A percentile compares a stretch with the other conserved stretches of the same genome.
These are phyloP conservation scores for Bradypodion pumilum DNA, from an alignment of 2,797 vertebrate genomes.

Conservation along the genomic window DNA sequence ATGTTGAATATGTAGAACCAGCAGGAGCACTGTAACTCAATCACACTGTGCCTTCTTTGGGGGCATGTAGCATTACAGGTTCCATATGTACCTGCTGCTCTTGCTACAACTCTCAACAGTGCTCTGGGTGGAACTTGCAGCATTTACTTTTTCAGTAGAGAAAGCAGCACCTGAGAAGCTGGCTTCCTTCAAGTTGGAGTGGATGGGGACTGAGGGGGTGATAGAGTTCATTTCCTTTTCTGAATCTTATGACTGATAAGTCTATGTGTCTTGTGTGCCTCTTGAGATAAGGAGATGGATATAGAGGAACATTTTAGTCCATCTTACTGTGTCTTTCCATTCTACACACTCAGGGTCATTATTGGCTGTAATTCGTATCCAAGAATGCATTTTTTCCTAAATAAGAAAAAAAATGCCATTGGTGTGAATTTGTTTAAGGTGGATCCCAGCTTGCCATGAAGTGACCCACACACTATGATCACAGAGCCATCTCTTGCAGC, in stretches of 20 bases:
- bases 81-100: too few species aligned
- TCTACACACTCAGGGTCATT: not conserved
- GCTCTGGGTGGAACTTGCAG: not conserved
- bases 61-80: not conserved
- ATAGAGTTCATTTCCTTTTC: not conserved
- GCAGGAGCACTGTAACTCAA: not conserved
- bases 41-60: not conserved
- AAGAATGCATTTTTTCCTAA: too few species aligned
- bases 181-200: not conserved
- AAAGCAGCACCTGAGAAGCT: not conserved
- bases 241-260: not conserved
- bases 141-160: not conserved
- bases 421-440: too few species aligned
- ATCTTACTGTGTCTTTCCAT: not conserved
- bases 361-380: too few species aligned
- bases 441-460: too few species aligned
- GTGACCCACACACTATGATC: too few species aligned
- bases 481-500: too few species aligned
- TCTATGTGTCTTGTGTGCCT: not conserved
- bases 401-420: too few species aligned
- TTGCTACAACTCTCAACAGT: not conserved
- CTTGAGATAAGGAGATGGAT: too few species aligned
- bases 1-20: not conserved
- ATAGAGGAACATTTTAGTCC: not conserved
- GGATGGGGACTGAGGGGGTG: not conserved